These are phyloP conservation scores for Choloepus didactylus DNA, from an alignment of 2,797 vertebrate genomes.

Conservation along the genomic window DNA sequence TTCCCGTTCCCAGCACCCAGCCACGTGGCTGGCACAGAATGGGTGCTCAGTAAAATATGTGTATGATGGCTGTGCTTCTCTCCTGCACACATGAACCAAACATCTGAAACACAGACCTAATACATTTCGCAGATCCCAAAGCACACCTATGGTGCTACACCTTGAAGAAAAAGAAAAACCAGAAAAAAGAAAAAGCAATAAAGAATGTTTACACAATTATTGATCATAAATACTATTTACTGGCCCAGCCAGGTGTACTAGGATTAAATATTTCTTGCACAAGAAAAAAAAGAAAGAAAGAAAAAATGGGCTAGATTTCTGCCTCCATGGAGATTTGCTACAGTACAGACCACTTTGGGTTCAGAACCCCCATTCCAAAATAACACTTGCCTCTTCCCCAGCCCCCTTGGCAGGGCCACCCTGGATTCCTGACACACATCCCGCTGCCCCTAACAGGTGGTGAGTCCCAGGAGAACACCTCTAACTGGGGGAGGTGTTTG, in stretches of 20 bases:
- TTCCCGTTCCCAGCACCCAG: slow-evolving; percentile 20
- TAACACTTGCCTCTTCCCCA: not conserved
- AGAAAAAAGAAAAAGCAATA: too few species aligned
- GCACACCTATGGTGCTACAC: not conserved
- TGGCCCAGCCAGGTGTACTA: too few species aligned
- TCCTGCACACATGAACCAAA: not conserved
- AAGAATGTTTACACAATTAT: too few species aligned
- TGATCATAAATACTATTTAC: too few species aligned
- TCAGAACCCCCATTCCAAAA: not conserved
- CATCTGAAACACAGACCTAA: slow-evolving; percentile 14
- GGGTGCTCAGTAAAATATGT: not conserved
- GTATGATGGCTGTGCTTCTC: not conserved
- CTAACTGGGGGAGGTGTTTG: not conserved
- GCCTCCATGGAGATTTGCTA: not conserved
- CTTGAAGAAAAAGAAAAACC: slow-evolving; percentile 44
- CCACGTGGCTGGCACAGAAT: not conserved
- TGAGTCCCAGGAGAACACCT: not conserved
- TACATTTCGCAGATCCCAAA: not conserved
- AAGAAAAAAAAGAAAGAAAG: not conserved
- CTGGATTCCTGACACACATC: not conserved
- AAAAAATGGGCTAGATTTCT: not conserved
- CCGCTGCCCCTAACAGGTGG: not conserved
- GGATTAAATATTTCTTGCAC: too few species aligned
- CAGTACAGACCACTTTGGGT: not conserved
- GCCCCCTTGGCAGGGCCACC: not conserved